Conservation (phyloP, 2,113 vertebrate genomes). For the Chaetura pelagica region DNA sequence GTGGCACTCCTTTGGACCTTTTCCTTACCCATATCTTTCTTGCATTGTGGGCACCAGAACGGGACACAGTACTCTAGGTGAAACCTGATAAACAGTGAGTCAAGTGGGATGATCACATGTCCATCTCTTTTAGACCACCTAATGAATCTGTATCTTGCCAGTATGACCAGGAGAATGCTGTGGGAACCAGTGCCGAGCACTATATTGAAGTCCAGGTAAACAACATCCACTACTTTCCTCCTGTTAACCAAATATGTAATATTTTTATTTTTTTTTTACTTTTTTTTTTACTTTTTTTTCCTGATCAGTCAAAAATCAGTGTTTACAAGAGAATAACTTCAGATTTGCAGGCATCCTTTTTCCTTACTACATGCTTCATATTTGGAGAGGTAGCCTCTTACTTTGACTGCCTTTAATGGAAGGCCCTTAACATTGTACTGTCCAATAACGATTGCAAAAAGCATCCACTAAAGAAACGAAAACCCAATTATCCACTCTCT, state of each 20-base stretch:
- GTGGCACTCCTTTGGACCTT: background rate
- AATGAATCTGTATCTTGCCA: background rate
- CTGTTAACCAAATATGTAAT: background rate
- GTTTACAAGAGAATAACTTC: background rate
- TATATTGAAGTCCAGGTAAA: no score
- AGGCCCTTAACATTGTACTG: background rate
- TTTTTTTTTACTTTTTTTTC: background rate
- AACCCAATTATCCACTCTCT: background rate
- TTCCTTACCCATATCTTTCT: background rate
- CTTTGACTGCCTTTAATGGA: background rate
- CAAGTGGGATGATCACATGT: background rate
- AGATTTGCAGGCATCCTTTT: background rate
- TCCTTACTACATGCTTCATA: background rate
- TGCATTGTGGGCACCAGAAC: background rate
- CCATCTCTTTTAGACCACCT: background rate
- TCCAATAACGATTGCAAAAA: background rate
- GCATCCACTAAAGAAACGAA: background rate
- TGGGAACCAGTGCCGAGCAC: no score
- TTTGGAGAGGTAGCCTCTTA: background rate
- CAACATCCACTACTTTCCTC: background rate
- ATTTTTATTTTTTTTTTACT: background rate
- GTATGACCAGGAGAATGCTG: background rate
- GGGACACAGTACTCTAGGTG: background rate
- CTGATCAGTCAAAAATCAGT: background rate
- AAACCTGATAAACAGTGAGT: fast-evolving